Percentiles rank a stretch among this genome's conserved stretches.
phyloP scores from a whole-genome alignment of 2,888 invertebrate genomes.

The Agrochola macilenta region DNA sequence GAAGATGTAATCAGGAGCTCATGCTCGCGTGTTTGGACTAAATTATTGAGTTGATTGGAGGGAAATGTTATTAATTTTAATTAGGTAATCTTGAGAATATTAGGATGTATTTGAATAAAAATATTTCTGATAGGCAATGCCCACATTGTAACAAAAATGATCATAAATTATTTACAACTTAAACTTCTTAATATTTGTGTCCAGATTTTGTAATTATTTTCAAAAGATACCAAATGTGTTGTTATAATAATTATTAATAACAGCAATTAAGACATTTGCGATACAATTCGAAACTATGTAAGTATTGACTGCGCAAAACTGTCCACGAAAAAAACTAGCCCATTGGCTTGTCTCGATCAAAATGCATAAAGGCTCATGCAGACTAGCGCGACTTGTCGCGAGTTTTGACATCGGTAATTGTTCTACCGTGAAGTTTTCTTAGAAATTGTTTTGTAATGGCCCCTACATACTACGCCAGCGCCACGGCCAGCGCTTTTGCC shows the following conservation, averaged over 20 bases:
- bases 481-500: too few relatives aligned
- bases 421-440: too few relatives aligned
- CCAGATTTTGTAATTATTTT: background rate
- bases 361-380: too few relatives aligned
- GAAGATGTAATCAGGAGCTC: conserved; percentile 32
- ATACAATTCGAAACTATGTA: background rate
- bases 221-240: background rate
- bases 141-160: too few relatives aligned
- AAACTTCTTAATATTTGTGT: background rate
- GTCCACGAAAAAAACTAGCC: background rate
- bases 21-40: conserved; percentile 41
- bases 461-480: too few relatives aligned
- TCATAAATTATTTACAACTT: background rate
- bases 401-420: too few relatives aligned
- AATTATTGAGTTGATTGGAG: conserved; percentile 1
- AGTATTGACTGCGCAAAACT: too few relatives aligned
- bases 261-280: background rate
- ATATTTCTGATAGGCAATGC: background rate
- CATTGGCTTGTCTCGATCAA: background rate
- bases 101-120: background rate
- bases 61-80: background rate
- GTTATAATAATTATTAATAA: background rate
- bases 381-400: too few relatives aligned
- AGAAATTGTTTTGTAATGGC: too few relatives aligned
- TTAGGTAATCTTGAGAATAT: background rate